These are phyloP conservation scores for Ciconia maguari DNA, from an alignment of 2,113 vertebrate genomes.

Conservation along the genomic window DNA sequence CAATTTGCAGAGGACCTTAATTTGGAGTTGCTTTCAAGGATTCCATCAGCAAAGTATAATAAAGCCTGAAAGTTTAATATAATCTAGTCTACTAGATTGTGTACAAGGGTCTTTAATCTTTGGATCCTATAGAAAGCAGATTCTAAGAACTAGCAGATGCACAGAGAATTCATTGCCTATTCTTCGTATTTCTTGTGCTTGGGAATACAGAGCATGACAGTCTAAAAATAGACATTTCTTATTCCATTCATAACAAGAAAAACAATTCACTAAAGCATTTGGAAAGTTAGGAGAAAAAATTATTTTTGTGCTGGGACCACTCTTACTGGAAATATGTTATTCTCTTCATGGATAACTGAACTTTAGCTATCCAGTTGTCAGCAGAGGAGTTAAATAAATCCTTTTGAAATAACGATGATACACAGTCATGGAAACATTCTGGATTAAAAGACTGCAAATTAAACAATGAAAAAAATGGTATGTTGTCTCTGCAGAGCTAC, in stretches of 20 bases:
- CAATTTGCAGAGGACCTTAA: neutral
- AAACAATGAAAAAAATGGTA: neutral
- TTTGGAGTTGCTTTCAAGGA: neutral
- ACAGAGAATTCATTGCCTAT: neutral
- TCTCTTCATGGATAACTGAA: constrained; percentile 1
- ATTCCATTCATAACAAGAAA: neutral
- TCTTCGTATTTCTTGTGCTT: neutral
- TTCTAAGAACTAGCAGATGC: neutral
- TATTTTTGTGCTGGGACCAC: neutral
- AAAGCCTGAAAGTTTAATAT: neutral
- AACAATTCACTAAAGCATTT: neutral
- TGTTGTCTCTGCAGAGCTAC: neutral
- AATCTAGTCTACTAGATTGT: neutral
- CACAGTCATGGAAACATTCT: neutral
- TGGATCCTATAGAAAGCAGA: neutral
- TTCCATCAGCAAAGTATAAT: neutral
- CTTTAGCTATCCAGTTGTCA: neutral
- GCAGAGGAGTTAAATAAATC: neutral
- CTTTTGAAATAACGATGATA: neutral
- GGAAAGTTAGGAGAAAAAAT: neutral
- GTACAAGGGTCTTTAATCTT: neutral
- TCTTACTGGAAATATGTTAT: neutral
- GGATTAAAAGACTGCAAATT: neutral
- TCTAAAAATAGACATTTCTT: neutral
- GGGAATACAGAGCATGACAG: neutral